Base-by-base conservation (phyloP, 1,140 invertebrate genomes). In the Brevipalpus yothersi region DNA sequence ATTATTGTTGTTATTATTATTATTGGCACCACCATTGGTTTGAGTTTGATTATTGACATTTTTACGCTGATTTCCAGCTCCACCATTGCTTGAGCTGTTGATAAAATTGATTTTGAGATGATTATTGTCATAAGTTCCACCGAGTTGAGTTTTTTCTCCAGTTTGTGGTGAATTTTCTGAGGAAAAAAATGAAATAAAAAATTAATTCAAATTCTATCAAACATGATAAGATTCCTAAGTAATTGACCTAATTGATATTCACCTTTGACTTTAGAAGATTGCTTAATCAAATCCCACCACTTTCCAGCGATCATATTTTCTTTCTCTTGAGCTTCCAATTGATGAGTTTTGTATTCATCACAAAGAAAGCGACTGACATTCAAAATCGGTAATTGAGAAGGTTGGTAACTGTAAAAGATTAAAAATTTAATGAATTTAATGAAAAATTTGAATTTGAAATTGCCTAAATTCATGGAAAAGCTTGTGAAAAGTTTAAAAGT, bases 281-380 rank as follows among this genome's bases (percentile, higher is more conserved):
- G 56, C 23, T 58, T 58, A 5, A 58, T 17, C 23, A 58, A 47
- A 8, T 58, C 56, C 56, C 56, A 58, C 56, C 56, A 58, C 23
- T 58, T 58, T n/a, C 42, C 43, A 13, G 56, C 15, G 13, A 58
- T 45, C 17, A 58, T 2, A 31, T 58, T 58, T 13, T 58, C 56
- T 47, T 58, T 58, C 31, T 58, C 56, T n/a, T 58, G 56, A 43
- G n/a, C 13, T 45, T 43, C 41, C 19, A 31, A 31, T 31, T 10
- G 21, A n/a, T 58, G 56, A n/a, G 39, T 19, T n/a, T n/a, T 58
- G 41, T 43, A 45, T 12, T 47, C 43, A 39, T 51, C 49, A 51
- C 49, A 19, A 19, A 51, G n/a, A 17, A n/a, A 51, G n/a, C 21
- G n/a, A 17, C 49, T 19, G 9, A 51, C 49, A 19, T n/a, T 19